A percentile compares a stretch with the other conserved stretches of the same genome.
phyloP scores from a whole-genome alignment of 2,797 vertebrate genomes.

The Periparus ater region DNA sequence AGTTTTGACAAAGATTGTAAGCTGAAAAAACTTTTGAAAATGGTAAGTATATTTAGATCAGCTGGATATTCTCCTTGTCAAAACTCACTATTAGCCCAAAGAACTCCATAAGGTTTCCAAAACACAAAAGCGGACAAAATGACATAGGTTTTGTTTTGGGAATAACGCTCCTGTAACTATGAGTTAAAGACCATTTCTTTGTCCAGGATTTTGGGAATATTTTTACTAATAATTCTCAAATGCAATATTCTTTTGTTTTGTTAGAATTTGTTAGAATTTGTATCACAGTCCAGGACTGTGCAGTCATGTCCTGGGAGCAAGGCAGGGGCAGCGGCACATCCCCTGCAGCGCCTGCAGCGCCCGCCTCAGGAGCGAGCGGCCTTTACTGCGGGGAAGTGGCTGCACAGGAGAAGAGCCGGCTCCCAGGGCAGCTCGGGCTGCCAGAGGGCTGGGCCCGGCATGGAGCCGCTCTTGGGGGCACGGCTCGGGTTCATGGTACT shows the following conservation, averaged over 20 bases:
- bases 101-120: background rate
- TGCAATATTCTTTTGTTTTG: too few relatives aligned
- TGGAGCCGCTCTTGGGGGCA: background rate
- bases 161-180: background rate
- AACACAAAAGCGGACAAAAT: background rate
- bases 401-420: background rate
- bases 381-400: background rate
- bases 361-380: background rate
- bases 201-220: too few relatives aligned
- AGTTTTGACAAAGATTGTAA: background rate
- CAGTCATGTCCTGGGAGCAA: too few relatives aligned
- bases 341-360: background rate
- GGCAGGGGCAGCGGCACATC: background rate
- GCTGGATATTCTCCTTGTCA: background rate
- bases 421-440: background rate
- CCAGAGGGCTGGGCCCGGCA: background rate
- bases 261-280: too few relatives aligned
- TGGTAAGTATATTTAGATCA: background rate
- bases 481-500: rapidly evolving
- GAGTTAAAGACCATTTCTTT: background rate
- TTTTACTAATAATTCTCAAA: too few relatives aligned
- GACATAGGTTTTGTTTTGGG: background rate
- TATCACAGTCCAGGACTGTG: too few relatives aligned
- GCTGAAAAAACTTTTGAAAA: background rate
- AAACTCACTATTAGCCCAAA: background rate